Evolutionary conservation across 1,140 invertebrate species (phyloP).

Genomic region (Paraescarpia echinospica): DNA sequence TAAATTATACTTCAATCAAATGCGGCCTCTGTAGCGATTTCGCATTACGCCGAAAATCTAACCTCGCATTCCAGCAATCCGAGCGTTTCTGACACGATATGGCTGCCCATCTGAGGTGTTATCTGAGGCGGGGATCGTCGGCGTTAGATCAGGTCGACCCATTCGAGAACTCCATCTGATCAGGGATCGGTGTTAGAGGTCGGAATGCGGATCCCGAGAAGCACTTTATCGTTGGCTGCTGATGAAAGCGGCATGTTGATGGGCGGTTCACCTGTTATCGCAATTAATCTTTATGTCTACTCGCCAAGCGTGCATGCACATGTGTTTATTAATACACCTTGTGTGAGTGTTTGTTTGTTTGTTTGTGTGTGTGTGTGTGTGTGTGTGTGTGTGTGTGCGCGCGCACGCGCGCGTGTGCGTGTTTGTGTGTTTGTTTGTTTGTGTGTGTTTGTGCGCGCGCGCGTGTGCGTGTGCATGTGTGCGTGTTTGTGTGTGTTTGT

Average conservation of each 20-base stretch:
- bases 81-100: not conserved
- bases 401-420: not conserved
- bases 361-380: not conserved
- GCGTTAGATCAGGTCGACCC: not conserved
- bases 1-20: not conserved
- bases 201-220: not conserved
- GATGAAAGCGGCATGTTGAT: not conserved
- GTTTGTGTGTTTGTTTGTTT: not conserved
- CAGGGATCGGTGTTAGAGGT: not conserved
- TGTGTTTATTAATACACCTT: conserved; percentile 2
- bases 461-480: not conserved
- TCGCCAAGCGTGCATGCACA: conserved; percentile 1
- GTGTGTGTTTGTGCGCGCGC: not conserved
- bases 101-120: not conserved
- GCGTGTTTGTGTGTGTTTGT: not conserved
- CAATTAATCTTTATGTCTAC: not conserved
- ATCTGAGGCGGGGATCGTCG: not conserved
- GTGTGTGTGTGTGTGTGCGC: not conserved
- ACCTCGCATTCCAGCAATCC: not conserved
- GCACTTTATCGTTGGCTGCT: not conserved
- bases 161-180: not conserved
- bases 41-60: not conserved
- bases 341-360: not conserved
- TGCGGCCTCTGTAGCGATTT: not conserved
- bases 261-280: not conserved